These are phyloP conservation scores for Philhelius pedissequus DNA, from an alignment of 2,888 invertebrate species.

Conservation along the genomic window DNA sequence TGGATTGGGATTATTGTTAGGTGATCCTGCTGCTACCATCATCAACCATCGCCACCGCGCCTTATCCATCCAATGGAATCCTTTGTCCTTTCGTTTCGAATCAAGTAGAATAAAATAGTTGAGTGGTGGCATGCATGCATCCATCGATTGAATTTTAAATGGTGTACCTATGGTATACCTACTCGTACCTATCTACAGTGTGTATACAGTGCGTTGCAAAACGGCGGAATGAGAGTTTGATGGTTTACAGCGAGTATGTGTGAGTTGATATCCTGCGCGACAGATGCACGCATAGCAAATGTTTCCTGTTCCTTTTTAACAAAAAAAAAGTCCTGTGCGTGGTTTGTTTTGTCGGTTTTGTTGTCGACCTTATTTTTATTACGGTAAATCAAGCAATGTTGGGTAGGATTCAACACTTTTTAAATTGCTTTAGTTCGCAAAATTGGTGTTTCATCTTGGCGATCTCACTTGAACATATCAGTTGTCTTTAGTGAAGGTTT, in stretches of 20 bases:
- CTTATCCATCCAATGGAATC: constrained; percentile 55
- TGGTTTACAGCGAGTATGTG: neutral
- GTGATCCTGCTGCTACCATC: neutral
- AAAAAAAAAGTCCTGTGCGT: constrained; percentile 28
- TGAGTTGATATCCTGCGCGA: constrained; percentile 46
- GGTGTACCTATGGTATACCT: no score
- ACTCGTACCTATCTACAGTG: no score
- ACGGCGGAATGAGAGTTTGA: constrained; percentile 23
- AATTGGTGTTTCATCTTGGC: no score
- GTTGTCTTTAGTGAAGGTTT: no score
- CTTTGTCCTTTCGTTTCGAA: constrained; percentile 56
- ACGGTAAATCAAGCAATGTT: neutral
- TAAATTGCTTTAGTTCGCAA: no score
- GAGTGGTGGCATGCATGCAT: constrained; percentile 51
- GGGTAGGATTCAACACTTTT: neutral
- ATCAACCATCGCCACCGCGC: constrained; percentile 13
- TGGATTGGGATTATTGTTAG: neutral
- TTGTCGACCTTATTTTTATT: neutral
- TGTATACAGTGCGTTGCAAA: constrained; percentile 47
- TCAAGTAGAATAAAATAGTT: constrained; percentile 55
- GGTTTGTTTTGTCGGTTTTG: neutral
- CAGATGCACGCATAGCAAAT: constrained; percentile 50
- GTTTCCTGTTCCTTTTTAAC: constrained; percentile 53
- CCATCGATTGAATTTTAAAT: constrained; percentile 16
- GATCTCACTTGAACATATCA: no score